phyloP scores from a whole-genome alignment of 1,140 invertebrate species.

The Bombus cullumanus region DNA sequence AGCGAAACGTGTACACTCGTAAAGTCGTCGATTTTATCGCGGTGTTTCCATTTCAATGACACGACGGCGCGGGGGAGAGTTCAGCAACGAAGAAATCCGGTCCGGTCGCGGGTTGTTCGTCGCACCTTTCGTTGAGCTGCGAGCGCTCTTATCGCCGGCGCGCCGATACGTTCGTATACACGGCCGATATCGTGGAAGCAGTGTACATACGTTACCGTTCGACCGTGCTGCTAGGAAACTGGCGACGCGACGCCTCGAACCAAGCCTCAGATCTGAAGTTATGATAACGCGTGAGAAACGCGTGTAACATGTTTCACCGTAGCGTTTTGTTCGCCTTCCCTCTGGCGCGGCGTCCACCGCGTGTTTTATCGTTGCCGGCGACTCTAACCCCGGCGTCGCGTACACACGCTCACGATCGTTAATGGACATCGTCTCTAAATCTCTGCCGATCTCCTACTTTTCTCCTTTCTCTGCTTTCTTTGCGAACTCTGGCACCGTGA shows the following conservation, averaged over 20 bases:
- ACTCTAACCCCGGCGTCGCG: slow-evolving; percentile 10
- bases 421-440: slow-evolving; percentile 46
- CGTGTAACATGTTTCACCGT: slow-evolving; percentile 68
- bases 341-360: background rate
- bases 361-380: slow-evolving; percentile 55
- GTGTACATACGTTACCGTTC: slow-evolving; percentile 64
- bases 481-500: background rate
- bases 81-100: slow-evolving; percentile 17
- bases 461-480: background rate
- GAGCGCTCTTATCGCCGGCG: background rate
- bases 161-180: slow-evolving; percentile 25
- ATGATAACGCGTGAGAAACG: slow-evolving; percentile 69
- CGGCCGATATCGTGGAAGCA: slow-evolving; percentile 36
- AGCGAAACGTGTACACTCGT: background rate
- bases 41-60: slow-evolving; percentile 24
- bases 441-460: background rate
- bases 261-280: slow-evolving; percentile 43
- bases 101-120: too few relatives aligned
- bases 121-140: background rate
- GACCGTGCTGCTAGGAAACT: slow-evolving; percentile 34
- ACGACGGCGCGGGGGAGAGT: background rate
- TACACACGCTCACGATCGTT: slow-evolving; percentile 48
- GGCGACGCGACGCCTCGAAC: slow-evolving; percentile 43
- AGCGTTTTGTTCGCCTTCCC: slow-evolving; percentile 50
- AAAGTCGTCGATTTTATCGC: slow-evolving; percentile 15